Evolutionary conservation across 2,888 invertebrate species (phyloP).

Genomic region (Drosophila rellima): DNA sequence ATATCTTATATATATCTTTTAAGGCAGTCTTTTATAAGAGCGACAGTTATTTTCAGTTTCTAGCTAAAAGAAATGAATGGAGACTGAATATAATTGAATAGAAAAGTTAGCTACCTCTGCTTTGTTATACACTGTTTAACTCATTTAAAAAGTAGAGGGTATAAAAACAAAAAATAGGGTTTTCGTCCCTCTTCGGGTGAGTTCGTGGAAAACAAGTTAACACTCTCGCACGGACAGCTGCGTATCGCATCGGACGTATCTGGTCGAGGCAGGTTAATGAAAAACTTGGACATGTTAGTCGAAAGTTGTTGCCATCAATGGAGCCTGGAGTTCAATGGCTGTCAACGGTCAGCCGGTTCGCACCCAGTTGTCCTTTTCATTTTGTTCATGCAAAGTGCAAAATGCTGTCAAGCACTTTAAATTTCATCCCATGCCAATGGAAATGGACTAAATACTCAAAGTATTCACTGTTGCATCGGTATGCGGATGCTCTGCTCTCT

Average conservation of each 20-base stretch:
- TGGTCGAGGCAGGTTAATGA: constrained; percentile 77
- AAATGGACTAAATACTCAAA: constrained; percentile 1
- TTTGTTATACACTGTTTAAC: background rate
- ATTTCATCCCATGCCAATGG: constrained; percentile 15
- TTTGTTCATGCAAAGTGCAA: constrained; percentile 59
- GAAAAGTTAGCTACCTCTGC: background rate
- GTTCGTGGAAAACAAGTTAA: constrained; percentile 53
- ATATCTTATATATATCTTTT: too few relatives aligned
- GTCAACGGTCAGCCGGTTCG: constrained; percentile 16
- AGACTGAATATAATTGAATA: background rate
- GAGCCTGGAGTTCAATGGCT: constrained; percentile 18
- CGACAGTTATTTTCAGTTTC: too few relatives aligned
- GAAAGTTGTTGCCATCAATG: constrained; percentile 50
- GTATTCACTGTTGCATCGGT: background rate
- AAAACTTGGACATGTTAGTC: constrained; percentile 66
- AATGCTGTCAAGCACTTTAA: constrained; percentile 63
- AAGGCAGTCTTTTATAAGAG: too few relatives aligned
- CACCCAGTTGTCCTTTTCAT: constrained; percentile 17
- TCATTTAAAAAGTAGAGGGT: background rate
- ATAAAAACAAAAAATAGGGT: constrained; percentile 9
- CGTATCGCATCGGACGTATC: constrained; percentile 55
- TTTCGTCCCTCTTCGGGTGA: background rate
- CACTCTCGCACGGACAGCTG: constrained; percentile 57
- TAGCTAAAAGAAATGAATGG: background rate
- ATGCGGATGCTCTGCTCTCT: background rate